phyloP scores from a whole-genome alignment of 2,113 vertebrate genomes.

The Ptychochromis oligacanthus region DNA sequence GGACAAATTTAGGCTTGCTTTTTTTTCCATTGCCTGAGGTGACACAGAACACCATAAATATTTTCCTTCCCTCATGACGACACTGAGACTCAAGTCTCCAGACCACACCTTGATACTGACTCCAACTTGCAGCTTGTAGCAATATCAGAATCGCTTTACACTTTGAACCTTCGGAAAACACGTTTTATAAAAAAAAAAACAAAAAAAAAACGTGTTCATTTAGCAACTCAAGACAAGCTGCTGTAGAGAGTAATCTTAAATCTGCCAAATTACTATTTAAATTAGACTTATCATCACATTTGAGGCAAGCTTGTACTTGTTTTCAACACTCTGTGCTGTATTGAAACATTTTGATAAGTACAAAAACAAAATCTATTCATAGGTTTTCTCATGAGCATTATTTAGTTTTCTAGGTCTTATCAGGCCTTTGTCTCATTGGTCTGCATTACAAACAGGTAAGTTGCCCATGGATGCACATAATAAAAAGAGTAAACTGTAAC shows the following conservation, averaged over 20 bases:
- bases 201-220: no score
- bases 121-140: neutral
- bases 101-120: conserved; percentile 41
- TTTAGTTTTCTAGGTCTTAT: no score
- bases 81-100: conserved; percentile 23
- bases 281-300: neutral
- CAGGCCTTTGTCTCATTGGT: neutral
- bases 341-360: neutral
- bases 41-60: conserved; percentile 33
- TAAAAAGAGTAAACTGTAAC: neutral
- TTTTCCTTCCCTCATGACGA: conserved; percentile 36
- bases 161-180: neutral
- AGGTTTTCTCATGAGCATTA: neutral
- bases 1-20: conserved; percentile 17
- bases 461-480: neutral
- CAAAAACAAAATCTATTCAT: neutral
- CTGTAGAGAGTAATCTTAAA: neutral
- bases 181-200: neutral
- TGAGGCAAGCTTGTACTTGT: conserved; percentile 3
- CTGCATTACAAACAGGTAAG: neutral
- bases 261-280: neutral
- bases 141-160: neutral
- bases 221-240: neutral
- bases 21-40: conserved; percentile 28
- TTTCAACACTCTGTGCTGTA: no score